Evolutionary conservation across 2,888 invertebrate species (phyloP).

Genomic region (Pristionchus japonicus): DNA sequence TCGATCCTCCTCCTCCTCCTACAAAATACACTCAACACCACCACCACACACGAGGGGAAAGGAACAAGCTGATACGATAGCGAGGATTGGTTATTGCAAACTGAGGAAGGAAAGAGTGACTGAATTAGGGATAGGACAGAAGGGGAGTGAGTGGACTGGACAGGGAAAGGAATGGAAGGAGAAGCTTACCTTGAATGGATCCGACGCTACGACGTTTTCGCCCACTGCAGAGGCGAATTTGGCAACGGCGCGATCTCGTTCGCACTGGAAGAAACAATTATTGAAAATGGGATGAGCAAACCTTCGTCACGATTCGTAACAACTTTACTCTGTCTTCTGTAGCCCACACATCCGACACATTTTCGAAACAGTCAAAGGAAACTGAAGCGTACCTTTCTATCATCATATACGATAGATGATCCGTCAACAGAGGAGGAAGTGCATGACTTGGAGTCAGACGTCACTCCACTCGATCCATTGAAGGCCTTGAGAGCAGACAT

Average conservation of each 20-base stretch:
- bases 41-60: background rate
- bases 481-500: constrained; percentile 42
- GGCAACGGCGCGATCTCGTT: constrained; percentile 41
- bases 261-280: no score
- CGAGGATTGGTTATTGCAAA: background rate
- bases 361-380: no score
- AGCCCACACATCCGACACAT: no score
- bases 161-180: background rate
- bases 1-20: constrained; percentile 12
- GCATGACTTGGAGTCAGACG: constrained; percentile 42
- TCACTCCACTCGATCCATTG: constrained; percentile 28
- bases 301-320: no score
- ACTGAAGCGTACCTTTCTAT: constrained; percentile 41
- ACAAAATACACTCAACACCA: constrained; percentile 37
- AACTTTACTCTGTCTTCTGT: no score
- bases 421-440: constrained; percentile 45
- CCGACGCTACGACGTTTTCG: constrained; percentile 44
- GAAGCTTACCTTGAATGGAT: constrained; percentile 51
- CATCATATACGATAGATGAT: constrained; percentile 34
- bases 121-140: background rate
- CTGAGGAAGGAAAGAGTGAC: background rate
- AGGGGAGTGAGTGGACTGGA: background rate
- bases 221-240: constrained; percentile 28
- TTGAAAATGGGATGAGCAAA: no score
- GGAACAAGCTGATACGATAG: background rate